Evolutionary conservation across 2,113 vertebrate species (phyloP), one percentile per base, ranked within the genome.

Genomic region (Oncorhynchus clarkii): DNA sequence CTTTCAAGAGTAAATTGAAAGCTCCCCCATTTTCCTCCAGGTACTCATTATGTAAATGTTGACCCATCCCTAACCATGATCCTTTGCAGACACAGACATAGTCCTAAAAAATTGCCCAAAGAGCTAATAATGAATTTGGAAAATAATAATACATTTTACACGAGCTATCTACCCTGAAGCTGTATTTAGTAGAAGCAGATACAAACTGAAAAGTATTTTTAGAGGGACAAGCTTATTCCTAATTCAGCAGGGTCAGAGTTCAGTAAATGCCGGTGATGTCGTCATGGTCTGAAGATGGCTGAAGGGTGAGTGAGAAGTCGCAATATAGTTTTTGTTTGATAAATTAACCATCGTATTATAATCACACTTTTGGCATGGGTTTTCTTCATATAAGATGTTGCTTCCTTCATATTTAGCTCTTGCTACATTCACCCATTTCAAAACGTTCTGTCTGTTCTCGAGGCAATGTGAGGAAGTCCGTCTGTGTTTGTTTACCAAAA

Each of bases 211-310:
- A 45, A 45, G 39, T 2, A 2, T 45, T 45, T 45, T 45, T 45
- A 11, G 39, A 45, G 39, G 8, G 39, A 45, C 39, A 45, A 45
- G 2, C 3, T 54, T 66, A 1, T 66, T 29, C 27, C 64, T 66
- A 13, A 16, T 16, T 29, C 4, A 14, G 18, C 2, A 34, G 85
- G 90, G 92, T 93, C 82, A 94, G 89, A 94, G 96, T 93, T 95
- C 93, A 92, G 92, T 92, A 92, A 93, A 94, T 94, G 94, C 85
- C 93, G 94, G 93, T 97, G 97, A 11, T 45, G 39, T 97, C 95
- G 96, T 97, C 96, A 96, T 91, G 89, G 77, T 72, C 78, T 91
- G 93, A 97, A 98, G 95, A 98, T 98, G 97, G 97, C 97, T 92
- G 96, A 97, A 93, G 96, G 96, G 97, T 98, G 92, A 98, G 96